Evolutionary conservation across 2,888 invertebrate species (phyloP).

Genomic region (Blastobasis adustella): DNA sequence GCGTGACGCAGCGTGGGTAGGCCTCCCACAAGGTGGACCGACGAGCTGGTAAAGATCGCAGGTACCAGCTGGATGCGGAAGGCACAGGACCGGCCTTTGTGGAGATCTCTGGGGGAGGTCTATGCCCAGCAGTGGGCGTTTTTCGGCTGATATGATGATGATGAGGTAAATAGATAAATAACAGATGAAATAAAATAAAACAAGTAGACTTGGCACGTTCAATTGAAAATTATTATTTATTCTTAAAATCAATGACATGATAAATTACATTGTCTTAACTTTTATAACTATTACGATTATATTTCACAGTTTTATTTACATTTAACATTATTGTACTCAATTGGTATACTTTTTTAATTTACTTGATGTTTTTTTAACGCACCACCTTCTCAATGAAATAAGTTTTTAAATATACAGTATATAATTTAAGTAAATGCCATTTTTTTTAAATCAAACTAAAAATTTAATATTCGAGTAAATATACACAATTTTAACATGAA

Average conservation of each 20-base stretch:
- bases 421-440: no score
- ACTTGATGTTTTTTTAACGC: slow-evolving; percentile 13
- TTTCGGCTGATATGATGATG: neutral
- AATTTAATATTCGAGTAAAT: slow-evolving; percentile 9
- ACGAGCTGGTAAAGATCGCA: no score
- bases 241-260: slow-evolving; percentile 51
- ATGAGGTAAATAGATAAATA: neutral
- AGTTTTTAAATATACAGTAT: no score
- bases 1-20: neutral
- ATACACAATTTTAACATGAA: slow-evolving; percentile 18
- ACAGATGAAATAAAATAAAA: slow-evolving; percentile 33
- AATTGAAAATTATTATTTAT: slow-evolving; percentile 70
- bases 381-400: neutral
- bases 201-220: slow-evolving; percentile 65
- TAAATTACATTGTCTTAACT: slow-evolving; percentile 26
- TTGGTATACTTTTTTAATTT: slow-evolving; percentile 57
- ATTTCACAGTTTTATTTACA: slow-evolving; percentile 64
- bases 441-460: no score
- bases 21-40: neutral
- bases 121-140: neutral
- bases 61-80: neutral
- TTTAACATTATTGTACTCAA: slow-evolving; percentile 65
- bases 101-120: neutral
- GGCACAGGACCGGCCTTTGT: neutral
- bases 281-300: slow-evolving; percentile 31